These are phyloP conservation scores for Lasioglossum morio DNA, from an alignment of 2,888 invertebrate species.

Conservation along the genomic window DNA sequence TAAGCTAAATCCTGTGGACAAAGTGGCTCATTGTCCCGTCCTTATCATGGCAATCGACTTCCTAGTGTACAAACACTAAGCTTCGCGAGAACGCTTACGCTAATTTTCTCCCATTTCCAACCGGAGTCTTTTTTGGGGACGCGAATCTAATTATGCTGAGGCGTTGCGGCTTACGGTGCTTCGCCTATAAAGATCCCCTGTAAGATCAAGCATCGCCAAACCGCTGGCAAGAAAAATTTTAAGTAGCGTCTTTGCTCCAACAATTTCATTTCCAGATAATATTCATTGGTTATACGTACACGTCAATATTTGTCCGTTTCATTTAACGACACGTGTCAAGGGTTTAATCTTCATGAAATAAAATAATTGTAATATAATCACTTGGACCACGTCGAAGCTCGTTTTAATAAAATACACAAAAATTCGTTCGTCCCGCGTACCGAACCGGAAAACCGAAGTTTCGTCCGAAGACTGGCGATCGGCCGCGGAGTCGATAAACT, in stretches of 20 bases:
- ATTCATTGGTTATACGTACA: background rate
- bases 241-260: background rate
- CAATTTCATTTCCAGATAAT: background rate
- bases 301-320: too few relatives aligned
- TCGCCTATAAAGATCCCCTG: background rate
- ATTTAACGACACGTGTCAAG: too few relatives aligned
- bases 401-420: background rate
- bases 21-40: conserved; percentile 78
- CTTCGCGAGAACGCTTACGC: conserved; percentile 43
- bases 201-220: background rate
- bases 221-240: background rate
- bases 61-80: conserved; percentile 42
- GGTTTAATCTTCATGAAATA: too few relatives aligned
- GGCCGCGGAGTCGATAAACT: conserved; percentile 5
- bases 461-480: background rate
- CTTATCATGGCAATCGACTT: conserved; percentile 78
- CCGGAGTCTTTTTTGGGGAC: background rate
- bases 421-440: background rate
- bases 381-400: background rate
- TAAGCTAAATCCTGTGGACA: conserved; percentile 78
- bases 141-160: conserved; percentile 23
- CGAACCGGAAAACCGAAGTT: conserved; percentile 1
- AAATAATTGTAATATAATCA: too few relatives aligned
- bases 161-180: conserved; percentile 9
- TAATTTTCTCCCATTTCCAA: conserved; percentile 31